These are phyloP conservation scores for Nephrocerus scutellatus DNA, from an alignment of 2,888 invertebrate genomes.

Conservation along the genomic window DNA sequence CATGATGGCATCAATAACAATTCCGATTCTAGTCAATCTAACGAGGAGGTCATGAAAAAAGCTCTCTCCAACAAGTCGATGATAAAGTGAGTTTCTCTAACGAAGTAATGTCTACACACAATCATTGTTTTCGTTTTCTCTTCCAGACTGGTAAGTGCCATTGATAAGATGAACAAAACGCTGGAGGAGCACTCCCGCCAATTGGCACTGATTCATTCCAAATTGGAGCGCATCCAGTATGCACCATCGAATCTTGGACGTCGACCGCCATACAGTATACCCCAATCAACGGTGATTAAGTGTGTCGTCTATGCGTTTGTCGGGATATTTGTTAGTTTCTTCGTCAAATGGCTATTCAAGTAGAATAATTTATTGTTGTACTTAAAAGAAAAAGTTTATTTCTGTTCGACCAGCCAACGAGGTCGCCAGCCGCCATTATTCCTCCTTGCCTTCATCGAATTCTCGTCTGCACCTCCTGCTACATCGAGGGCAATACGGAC, in stretches of 20 bases:
- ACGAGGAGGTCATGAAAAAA: constrained; percentile 30
- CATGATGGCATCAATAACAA: constrained; percentile 50
- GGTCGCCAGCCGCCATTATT: too few relatives aligned
- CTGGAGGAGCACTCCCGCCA: constrained; percentile 52
- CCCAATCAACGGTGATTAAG: constrained; percentile 34
- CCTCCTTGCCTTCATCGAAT: too few relatives aligned
- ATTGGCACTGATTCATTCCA: constrained; percentile 41
- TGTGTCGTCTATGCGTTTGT: constrained; percentile 33
- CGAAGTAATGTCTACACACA: not conserved
- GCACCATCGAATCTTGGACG: constrained; percentile 25
- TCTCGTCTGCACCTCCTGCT: too few relatives aligned
- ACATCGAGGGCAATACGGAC: too few relatives aligned
- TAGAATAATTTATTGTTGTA: constrained; percentile 25
- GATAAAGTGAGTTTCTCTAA: constrained; percentile 28
- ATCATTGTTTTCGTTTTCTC: constrained; percentile 28
- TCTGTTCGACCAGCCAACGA: too few relatives aligned
- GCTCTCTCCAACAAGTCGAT: constrained; percentile 22
- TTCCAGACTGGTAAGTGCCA: constrained; percentile 50
- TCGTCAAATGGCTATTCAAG: constrained; percentile 38
- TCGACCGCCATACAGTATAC: constrained; percentile 26
- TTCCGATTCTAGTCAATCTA: constrained; percentile 51
- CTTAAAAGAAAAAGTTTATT: not conserved
- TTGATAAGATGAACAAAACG: constrained; percentile 50
- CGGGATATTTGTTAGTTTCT: constrained; percentile 33
- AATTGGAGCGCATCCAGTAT: constrained; percentile 40